A percentile compares a stretch with the other conserved stretches of the same genome.
Conservation (phyloP, 2,888 invertebrate species). For the Clistopyga incitator region DNA sequence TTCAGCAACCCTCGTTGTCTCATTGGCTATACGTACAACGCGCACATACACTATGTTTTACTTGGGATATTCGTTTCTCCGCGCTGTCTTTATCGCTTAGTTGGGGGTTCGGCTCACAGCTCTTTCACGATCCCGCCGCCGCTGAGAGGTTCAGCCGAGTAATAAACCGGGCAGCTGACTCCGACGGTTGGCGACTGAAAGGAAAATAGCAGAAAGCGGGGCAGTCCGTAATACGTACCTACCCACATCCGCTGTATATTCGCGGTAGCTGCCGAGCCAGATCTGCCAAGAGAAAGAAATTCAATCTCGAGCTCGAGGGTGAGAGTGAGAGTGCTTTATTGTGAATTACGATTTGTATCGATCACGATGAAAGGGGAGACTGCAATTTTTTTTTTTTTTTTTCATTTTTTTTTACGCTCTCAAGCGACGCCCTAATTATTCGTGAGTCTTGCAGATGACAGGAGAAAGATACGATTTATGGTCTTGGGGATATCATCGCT, state of each 20-base stretch:
- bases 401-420: too few relatives aligned
- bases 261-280: background rate
- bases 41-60: background rate
- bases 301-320: slow-evolving; percentile 55
- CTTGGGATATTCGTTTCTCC: slow-evolving; percentile 19
- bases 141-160: slow-evolving; percentile 3
- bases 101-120: background rate
- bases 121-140: slow-evolving; percentile 7
- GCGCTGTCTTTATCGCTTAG: slow-evolving; percentile 36
- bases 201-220: slow-evolving; percentile 14
- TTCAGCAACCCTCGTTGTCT: slow-evolving; percentile 45
- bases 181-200: slow-evolving; percentile 6
- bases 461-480: slow-evolving; percentile 2
- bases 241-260: slow-evolving; percentile 20
- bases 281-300: slow-evolving; percentile 44
- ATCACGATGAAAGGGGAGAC: slow-evolving; percentile 36
- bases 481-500: too few relatives aligned
- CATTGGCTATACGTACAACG: slow-evolving; percentile 18
- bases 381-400: slow-evolving; percentile 42
- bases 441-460: slow-evolving; percentile 14
- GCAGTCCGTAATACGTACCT: slow-evolving; percentile 10
- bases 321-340: slow-evolving; percentile 10
- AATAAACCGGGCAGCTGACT: slow-evolving; percentile 40
- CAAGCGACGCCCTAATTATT: slow-evolving; percentile 54
- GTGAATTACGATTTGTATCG: slow-evolving; percentile 14